Base-by-base conservation (phyloP, 2,113 vertebrate species). In the Verasper variegatus region DNA sequence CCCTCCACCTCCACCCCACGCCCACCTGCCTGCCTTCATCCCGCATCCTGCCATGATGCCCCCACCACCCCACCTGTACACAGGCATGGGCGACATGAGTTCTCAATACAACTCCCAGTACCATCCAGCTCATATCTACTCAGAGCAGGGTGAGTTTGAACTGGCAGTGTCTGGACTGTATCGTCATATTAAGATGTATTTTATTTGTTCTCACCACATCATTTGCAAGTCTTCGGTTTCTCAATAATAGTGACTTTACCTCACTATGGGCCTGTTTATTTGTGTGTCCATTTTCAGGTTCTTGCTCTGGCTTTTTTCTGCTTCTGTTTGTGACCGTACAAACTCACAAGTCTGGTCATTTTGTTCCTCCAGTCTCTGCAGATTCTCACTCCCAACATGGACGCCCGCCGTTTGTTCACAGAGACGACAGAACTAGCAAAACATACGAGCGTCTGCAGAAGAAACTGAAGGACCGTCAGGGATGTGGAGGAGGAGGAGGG, bases 381-480 rank as follows among this genome's bases (percentile, higher is more conserved):
- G 98, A 99, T 92, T 82, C 96, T 84, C 94, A 97, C 84, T 89
- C 95, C 72, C 92, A 93, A 86, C 97, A 99, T 51, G 97, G 96
- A 87, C 96, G 97, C 77, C 94, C 95, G 18, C 92, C 92, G 78
- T 97, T 97, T 57, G 95, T 91, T 61, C 93, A 95, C 81, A 81
- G 97, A 94, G 97, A 99, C 8, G 98, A 99, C 92, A 95, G 97
- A 90, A 95, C 96, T 71, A 97, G 92, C 93, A 99, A 99, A 95
- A 96, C 97, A 0, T 97, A 97, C 0, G 97, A 98, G 89, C 96
- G 98, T 40, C 94, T 99, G 81, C 98, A 99, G 91, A 99, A 98
- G 87, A 99, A 98, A 82, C 91, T 98, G 68, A 99, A 98, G 88
- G 98, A 98, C 64, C 93, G 97, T 24, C 97, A 99, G 68, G 93